Percentiles rank a stretch among this genome's conserved stretches.
Evolutionary conservation across 2,113 vertebrate species (phyloP).

Genomic region (Microcebus tavaratra): DNA sequence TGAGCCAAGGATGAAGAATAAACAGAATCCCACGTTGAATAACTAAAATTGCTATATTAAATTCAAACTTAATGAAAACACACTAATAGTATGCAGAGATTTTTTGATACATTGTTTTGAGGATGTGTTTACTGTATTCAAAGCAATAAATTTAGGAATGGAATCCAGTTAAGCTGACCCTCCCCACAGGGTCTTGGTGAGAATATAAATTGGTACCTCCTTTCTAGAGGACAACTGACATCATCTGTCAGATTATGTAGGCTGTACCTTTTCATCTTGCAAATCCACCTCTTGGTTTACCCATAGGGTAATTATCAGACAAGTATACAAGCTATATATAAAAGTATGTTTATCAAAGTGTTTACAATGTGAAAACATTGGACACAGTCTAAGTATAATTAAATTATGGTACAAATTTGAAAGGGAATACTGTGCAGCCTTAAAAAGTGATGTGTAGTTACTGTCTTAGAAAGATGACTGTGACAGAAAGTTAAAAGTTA

Average conservation of each 20-base stretch:
- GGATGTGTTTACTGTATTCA: not conserved
- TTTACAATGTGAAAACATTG: not conserved
- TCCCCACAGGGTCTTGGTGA: not conserved
- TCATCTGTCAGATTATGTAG: not conserved
- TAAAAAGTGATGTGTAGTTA: not conserved
- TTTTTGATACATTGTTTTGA: not conserved
- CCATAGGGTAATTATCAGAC: not conserved
- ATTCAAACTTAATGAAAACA: not conserved
- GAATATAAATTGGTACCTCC: not conserved
- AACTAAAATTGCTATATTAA: not conserved
- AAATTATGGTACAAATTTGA: not conserved
- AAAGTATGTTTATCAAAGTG: not conserved
- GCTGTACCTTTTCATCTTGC: not conserved
- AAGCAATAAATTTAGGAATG: not conserved
- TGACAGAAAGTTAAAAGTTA: not conserved
- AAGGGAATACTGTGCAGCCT: not conserved
- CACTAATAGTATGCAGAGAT: not conserved
- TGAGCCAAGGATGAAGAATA: not conserved
- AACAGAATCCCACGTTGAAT: not conserved
- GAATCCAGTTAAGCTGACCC: not conserved
- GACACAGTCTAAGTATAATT: not conserved
- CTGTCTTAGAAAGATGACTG: not conserved
- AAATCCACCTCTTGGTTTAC: not conserved
- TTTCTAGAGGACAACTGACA: not conserved
- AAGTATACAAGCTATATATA: not conserved